Evolutionary conservation across 1,140 invertebrate species (phyloP).

Genomic region (Anastrepha obliqua): DNA sequence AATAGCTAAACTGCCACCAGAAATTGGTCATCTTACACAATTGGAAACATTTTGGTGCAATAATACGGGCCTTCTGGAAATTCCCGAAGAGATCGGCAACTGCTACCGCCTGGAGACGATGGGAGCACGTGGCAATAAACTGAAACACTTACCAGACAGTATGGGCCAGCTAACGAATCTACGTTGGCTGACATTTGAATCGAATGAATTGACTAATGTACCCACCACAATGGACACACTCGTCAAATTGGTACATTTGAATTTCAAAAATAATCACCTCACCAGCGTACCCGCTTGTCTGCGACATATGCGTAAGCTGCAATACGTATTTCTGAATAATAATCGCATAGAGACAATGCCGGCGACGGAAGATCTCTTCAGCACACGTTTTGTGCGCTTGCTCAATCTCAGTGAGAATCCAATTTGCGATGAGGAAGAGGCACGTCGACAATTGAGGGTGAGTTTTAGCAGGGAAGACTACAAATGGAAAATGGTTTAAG

Average conservation of each 20-base stretch:
- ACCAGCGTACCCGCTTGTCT: slow-evolving; percentile 75
- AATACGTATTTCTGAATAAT: slow-evolving; percentile 77
- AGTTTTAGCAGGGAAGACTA: neutral
- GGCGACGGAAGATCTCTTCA: slow-evolving; percentile 66
- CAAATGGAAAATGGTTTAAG: neutral
- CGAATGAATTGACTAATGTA: slow-evolving; percentile 76
- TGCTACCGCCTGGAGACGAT: slow-evolving; percentile 84
- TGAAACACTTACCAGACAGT: slow-evolving; percentile 76
- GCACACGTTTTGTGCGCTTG: slow-evolving; percentile 74
- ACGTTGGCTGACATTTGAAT: slow-evolving; percentile 79
- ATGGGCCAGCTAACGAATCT: slow-evolving; percentile 76
- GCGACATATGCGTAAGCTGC: slow-evolving; percentile 75
- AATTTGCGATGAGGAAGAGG: slow-evolving; percentile 66
- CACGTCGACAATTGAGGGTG: slow-evolving; percentile 40
- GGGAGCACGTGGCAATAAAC: slow-evolving; percentile 78
- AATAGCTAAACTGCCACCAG: slow-evolving; percentile 80
- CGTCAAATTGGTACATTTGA: slow-evolving; percentile 77
- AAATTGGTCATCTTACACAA: slow-evolving; percentile 82
- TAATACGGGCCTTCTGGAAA: slow-evolving; percentile 75
- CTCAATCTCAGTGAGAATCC: slow-evolving; percentile 77
- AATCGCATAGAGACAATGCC: slow-evolving; percentile 74
- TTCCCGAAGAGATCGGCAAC: slow-evolving; percentile 83
- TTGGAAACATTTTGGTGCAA: slow-evolving; percentile 86
- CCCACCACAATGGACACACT: slow-evolving; percentile 76
- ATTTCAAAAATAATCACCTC: slow-evolving; percentile 77